Evolutionary conservation across 1,140 invertebrate genomes (phyloP), one percentile per base, ranked within the genome.

Genomic region (Dendrolimus punctatus): DNA sequence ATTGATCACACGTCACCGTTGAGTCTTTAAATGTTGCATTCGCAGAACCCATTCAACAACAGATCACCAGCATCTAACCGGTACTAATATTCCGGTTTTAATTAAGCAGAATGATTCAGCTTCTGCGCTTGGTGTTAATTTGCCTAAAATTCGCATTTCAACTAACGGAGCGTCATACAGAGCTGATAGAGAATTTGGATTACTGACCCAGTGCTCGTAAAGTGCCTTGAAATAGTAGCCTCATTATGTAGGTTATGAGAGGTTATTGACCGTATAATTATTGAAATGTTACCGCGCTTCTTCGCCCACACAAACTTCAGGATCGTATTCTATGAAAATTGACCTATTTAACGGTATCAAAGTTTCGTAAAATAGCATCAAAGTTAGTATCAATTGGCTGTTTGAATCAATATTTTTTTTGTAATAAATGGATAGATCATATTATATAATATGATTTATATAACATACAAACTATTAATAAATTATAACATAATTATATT

Each of bases 71-170:
- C 65, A 75, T 72, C 63, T 63, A 59, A 78, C 75, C 73, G 68
- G 65, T 72, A 76, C 60, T 54, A 57, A 60, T 63, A 76, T 72
- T 71, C 72, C 71, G 72, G 68, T 74, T 79, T 72, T 75, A 80
- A 81, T 80, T 80, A 81, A 77, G 59, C 59, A 42, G 46, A 66
- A 62, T 83, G 78, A 84, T 64, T 80, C 76, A 81, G 58, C 64
- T 60, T 65, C 68, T 55, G 46, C 64, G 53, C 41, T 55, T 40
- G 48, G 55, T 71, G 61, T 60, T 69, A 71, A 80, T 78, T 76
- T 74, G 61, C 61, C 62, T 79, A 69, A 73, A 75, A 72, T 75
- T 65, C 64, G 63, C 62, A 62, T 71, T 64, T 66, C 54, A 49
- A 62, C 54, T 73, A 68, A 68, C 62, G 59, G 65, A 53, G 62